These are phyloP conservation scores for Cephus spinipes DNA, from an alignment of 2,888 invertebrate species.

Conservation along the genomic window DNA sequence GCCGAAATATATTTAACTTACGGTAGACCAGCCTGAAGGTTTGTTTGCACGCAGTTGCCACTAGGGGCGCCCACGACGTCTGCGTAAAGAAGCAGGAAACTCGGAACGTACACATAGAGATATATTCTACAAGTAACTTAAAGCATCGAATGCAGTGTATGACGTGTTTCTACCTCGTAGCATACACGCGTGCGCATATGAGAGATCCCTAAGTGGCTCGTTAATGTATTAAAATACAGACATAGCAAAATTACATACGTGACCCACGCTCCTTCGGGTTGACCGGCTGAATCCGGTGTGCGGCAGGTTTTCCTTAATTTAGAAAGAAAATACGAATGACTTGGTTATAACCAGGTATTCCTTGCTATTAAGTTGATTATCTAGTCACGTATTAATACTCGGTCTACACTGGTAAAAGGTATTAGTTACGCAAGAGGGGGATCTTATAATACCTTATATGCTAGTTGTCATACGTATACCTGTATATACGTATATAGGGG, in stretches of 20 bases:
- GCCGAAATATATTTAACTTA: neutral
- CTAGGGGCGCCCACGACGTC: conserved; percentile 46
- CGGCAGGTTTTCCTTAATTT: neutral
- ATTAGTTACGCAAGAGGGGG: neutral
- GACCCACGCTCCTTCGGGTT: conserved; percentile 31
- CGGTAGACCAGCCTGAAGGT: conserved; percentile 6
- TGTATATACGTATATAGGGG: neutral
- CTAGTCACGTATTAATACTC: neutral
- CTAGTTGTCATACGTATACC: neutral
- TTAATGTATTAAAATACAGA: conserved; percentile 53
- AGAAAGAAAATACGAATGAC: neutral
- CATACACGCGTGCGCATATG: conserved; percentile 32
- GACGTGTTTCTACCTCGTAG: conserved; percentile 13
- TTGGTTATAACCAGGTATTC: neutral
- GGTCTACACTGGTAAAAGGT: neutral
- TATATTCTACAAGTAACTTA: neutral
- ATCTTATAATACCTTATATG: neutral
- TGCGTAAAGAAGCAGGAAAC: conserved; percentile 37
- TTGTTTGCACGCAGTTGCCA: conserved; percentile 59
- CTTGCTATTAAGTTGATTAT: neutral
- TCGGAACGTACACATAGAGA: conserved; percentile 41
- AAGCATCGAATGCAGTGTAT: neutral
- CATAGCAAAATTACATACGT: conserved; percentile 25
- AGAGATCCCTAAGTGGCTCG: conserved; percentile 47
- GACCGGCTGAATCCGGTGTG: conserved; percentile 29